Evolutionary conservation across 2,888 invertebrate genomes (phyloP).

Genomic region (Hyppa rectilinea): DNA sequence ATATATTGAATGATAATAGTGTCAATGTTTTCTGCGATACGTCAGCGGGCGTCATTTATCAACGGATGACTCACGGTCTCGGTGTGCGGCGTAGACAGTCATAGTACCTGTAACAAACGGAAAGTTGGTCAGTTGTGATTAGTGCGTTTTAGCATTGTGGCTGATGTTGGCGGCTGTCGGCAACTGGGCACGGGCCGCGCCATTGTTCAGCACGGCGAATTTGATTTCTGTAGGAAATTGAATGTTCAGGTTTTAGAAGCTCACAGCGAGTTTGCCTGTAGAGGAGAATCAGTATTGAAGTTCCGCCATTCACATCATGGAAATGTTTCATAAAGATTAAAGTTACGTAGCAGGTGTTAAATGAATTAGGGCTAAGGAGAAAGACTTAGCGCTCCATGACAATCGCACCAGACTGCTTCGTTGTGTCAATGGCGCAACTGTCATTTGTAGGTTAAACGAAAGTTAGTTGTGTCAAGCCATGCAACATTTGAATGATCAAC

Average conservation of each 20-base stretch:
- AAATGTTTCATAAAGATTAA: conserved; percentile 10
- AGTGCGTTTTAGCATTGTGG: conserved; percentile 66
- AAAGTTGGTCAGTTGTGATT: conserved; percentile 76
- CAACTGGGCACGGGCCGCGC: conserved; percentile 42
- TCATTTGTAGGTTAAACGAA: conserved; percentile 48
- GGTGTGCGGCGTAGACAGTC: conserved; percentile 83
- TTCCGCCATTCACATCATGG: conserved; percentile 19
- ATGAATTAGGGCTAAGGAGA: conserved; percentile 37
- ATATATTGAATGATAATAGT: conserved; percentile 65
- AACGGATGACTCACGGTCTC: conserved; percentile 85
- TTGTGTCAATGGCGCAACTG: conserved; percentile 36
- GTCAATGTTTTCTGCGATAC: conserved; percentile 70
- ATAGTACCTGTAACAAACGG: conserved; percentile 87
- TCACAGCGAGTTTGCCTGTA: conserved; percentile 15
- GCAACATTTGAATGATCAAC: conserved; percentile 29
- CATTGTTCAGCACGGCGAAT: conserved; percentile 54
- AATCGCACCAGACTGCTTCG: conserved; percentile 23
- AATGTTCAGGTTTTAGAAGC: conserved; percentile 48
- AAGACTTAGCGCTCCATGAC: conserved; percentile 36
- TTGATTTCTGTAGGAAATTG: conserved; percentile 53
- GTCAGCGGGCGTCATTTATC: conserved; percentile 80
- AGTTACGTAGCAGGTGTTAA: conserved; percentile 36
- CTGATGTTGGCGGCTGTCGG: conserved; percentile 52
- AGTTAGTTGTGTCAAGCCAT: conserved; percentile 37
- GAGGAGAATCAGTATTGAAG: conserved; percentile 21